phyloP scores from a whole-genome alignment of 2,888 invertebrate genomes.

The Brachycybe producta region DNA sequence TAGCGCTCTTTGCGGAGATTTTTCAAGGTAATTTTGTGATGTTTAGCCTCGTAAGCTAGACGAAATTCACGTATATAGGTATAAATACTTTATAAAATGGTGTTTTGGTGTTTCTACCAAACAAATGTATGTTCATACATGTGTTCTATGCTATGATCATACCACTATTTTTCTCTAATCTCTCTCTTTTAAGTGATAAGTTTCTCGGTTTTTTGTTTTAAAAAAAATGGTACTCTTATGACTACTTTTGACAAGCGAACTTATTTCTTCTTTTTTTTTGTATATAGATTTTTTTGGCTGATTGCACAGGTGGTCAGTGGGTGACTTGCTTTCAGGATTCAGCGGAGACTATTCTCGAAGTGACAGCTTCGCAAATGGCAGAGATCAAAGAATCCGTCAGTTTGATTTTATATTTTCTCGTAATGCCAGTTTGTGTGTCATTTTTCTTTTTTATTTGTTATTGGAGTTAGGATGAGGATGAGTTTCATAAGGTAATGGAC shows the following conservation, averaged over 20 bases:
- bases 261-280: conserved; percentile 11
- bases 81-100: too few relatives aligned
- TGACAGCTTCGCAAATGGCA: conserved; percentile 61
- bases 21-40: too few relatives aligned
- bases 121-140: too few relatives aligned
- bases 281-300: conserved; percentile 65
- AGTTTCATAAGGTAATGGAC: conserved; percentile 53
- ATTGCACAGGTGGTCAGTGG: conserved; percentile 78
- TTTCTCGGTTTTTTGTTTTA: too few relatives aligned
- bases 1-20: too few relatives aligned
- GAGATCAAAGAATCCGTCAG: conserved; percentile 37
- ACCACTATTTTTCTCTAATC: too few relatives aligned
- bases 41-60: too few relatives aligned
- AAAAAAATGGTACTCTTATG: too few relatives aligned
- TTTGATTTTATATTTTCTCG: background rate
- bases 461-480: conserved; percentile 43
- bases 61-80: too few relatives aligned
- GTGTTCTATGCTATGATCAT: too few relatives aligned
- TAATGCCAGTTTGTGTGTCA: background rate
- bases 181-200: too few relatives aligned
- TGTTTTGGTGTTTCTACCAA: too few relatives aligned
- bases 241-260: background rate
- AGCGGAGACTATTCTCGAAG: conserved; percentile 62
- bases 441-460: background rate
- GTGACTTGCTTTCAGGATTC: conserved; percentile 77